phyloP scores from a whole-genome alignment of 2,113 vertebrate genomes.

The Proterorhinus semilunaris region DNA sequence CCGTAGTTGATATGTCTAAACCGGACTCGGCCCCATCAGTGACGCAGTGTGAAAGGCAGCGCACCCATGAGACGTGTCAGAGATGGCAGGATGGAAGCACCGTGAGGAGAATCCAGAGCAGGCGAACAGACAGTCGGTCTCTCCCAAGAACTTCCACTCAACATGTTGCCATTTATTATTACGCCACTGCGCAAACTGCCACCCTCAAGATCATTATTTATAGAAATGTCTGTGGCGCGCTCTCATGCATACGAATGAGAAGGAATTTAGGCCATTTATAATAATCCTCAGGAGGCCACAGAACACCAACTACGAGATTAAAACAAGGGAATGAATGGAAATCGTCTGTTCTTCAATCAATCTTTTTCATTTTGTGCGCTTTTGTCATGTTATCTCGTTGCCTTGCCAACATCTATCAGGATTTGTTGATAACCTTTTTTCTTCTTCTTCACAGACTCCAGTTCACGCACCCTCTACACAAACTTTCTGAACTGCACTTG shows the following conservation, averaged over 20 bases:
- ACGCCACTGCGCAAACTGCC: slow-evolving; percentile 8
- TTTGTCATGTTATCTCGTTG: too few relatives aligned
- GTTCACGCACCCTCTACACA: neutral
- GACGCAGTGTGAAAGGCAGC: slow-evolving; percentile 18
- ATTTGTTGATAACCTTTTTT: too few relatives aligned
- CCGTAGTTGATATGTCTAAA: slow-evolving; percentile 33
- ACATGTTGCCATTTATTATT: too few relatives aligned
- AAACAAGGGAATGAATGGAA: too few relatives aligned
- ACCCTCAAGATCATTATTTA: slow-evolving; percentile 8
- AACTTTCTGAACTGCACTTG: too few relatives aligned
- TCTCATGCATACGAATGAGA: neutral
- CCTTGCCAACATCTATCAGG: too few relatives aligned
- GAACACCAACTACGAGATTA: neutral
- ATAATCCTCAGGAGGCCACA: neutral
- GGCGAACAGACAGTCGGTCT: slow-evolving; percentile 12
- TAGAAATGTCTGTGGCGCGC: neutral
- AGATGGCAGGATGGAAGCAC: slow-evolving; percentile 30
- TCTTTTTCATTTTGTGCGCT: too few relatives aligned
- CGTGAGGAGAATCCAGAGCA: slow-evolving; percentile 44
- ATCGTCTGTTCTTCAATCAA: too few relatives aligned
- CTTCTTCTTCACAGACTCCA: too few relatives aligned
- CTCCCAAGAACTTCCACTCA: too few relatives aligned
- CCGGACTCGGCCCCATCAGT: slow-evolving; percentile 42
- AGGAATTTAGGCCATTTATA: neutral
- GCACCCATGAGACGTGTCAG: slow-evolving; percentile 20